Conservation (phyloP, 2,113 vertebrate species). For the Dicaeum eximium region DNA sequence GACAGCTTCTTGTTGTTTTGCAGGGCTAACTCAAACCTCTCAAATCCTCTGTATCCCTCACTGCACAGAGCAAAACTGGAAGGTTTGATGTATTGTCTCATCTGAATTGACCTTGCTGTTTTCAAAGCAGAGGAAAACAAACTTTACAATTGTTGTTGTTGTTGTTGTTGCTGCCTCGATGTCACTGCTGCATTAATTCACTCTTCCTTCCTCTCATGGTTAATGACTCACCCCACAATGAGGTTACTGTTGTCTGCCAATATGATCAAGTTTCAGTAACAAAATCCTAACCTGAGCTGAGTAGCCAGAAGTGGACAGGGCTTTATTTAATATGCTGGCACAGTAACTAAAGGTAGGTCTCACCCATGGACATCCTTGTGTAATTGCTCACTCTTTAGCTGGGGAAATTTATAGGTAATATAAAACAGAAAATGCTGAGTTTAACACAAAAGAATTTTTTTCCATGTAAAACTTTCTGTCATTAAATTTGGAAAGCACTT, state of each 20-base stretch:
- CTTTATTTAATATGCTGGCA: background rate
- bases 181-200: background rate
- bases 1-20: background rate
- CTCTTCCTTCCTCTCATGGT: background rate
- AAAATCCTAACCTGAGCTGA: background rate
- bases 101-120: background rate
- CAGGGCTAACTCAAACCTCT: background rate
- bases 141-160: background rate
- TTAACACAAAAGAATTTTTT: background rate
- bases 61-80: background rate
- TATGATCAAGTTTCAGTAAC: background rate
- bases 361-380: background rate
- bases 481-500: conserved; percentile 1
- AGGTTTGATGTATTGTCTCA: background rate
- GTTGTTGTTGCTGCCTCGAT: background rate
- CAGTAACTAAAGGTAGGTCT: background rate
- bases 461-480: background rate
- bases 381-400: background rate
- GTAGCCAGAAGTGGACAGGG: background rate
- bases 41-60: background rate
- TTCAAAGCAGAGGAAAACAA: background rate
- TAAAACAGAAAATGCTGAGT: background rate
- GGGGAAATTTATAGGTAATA: background rate
- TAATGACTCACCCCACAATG: background rate
- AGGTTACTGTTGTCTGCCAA: background rate